A percentile compares a stretch with the other conserved stretches of the same genome.
Evolutionary conservation across 2,888 invertebrate genomes (phyloP).

Genomic region (Agriopis marginaria): DNA sequence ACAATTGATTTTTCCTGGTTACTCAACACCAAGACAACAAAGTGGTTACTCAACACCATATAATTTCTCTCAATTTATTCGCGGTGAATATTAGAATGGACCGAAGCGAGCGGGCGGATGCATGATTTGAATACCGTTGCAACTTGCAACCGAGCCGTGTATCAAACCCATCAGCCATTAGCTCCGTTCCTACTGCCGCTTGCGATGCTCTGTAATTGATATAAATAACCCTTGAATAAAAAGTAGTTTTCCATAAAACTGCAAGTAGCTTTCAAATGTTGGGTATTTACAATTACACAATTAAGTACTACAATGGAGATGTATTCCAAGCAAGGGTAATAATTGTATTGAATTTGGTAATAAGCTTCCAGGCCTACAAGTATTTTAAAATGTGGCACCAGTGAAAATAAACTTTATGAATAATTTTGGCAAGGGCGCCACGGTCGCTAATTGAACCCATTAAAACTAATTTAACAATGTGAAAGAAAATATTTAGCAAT

Average conservation of each 20-base stretch:
- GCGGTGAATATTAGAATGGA: slow-evolving; percentile 13
- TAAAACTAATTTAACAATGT: slow-evolving; percentile 12
- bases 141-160: slow-evolving; percentile 49
- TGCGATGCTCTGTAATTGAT: slow-evolving; percentile 19
- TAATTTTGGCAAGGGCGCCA: not conserved
- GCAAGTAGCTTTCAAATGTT: no score
- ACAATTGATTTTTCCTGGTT: no score
- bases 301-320: no score
- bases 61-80: slow-evolving; percentile 5
- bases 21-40: no score
- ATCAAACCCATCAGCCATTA: slow-evolving; percentile 59
- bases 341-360: no score
- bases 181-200: slow-evolving; percentile 6
- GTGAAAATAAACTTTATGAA: not conserved
- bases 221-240: slow-evolving; percentile 3
- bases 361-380: no score
- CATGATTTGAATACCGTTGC: slow-evolving; percentile 49
- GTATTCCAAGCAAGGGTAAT: no score
- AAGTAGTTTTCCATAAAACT: no score
- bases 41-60: not conserved
- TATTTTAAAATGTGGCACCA: no score
- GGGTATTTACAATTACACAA: no score
- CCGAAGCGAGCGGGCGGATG: slow-evolving; percentile 1
- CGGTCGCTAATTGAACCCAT: slow-evolving; percentile 4
- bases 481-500: slow-evolving; percentile 5